phyloP scores from a whole-genome alignment of 2,113 vertebrate species.

The Notothenia coriiceps region DNA sequence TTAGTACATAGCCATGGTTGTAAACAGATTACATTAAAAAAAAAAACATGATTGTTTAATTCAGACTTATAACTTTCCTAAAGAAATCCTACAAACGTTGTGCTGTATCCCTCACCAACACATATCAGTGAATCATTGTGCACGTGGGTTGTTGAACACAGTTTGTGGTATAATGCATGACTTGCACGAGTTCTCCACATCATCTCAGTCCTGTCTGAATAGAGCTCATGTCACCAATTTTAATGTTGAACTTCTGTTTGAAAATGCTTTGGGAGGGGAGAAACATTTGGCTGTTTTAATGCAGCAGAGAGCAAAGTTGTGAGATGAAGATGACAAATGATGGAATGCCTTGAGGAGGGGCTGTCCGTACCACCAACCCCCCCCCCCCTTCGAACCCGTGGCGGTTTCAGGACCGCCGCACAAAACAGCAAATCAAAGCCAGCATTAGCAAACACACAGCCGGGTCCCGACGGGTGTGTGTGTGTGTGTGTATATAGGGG shows the following conservation, averaged over 20 bases:
- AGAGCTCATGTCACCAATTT: conserved; percentile 22
- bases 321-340: conserved; percentile 59
- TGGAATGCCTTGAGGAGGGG: conserved; percentile 69
- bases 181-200: neutral
- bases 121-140: neutral
- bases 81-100: neutral
- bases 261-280: neutral
- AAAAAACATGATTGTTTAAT: neutral
- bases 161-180: neutral
- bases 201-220: neutral
- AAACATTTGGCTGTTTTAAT: conserved; percentile 7
- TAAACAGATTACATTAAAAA: no score
- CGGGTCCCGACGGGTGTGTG: conserved; percentile 25
- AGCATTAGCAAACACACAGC: conserved; percentile 41
- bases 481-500: neutral
- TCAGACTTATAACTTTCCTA: neutral
- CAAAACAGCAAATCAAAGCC: conserved; percentile 76
- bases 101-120: neutral
- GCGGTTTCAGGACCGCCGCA: conserved; percentile 43
- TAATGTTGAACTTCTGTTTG: conserved; percentile 28
- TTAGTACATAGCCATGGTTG: no score
- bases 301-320: conserved; percentile 12
- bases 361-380: conserved; percentile 56
- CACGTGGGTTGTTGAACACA: neutral
- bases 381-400: conserved; percentile 28